Evolutionary conservation across 2,888 invertebrate species (phyloP).

Genomic region (Chrysotoxum bicinctum): DNA sequence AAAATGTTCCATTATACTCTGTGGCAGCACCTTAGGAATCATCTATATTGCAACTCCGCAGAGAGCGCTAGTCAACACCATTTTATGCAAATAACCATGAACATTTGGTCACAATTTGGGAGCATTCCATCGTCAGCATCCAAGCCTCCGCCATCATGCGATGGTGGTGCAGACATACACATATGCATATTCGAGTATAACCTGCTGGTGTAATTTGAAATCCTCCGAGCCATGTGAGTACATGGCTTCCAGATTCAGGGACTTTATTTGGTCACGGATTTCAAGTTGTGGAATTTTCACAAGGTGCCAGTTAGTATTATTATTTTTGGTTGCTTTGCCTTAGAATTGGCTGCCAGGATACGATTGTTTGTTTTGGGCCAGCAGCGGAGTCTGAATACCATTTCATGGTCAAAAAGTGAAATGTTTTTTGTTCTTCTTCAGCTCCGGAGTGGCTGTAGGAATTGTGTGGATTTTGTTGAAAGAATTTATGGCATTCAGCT

Average conservation of each 20-base stretch:
- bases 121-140: constrained; percentile 52
- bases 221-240: constrained; percentile 27
- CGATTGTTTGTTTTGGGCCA: constrained; percentile 29
- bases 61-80: constrained; percentile 57
- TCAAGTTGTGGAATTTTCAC: constrained; percentile 71
- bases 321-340: constrained; percentile 44
- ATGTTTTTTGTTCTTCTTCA: constrained; percentile 63
- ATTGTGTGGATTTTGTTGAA: constrained; percentile 62
- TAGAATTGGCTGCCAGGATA: constrained; percentile 28
- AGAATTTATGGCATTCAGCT: constrained; percentile 70
- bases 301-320: constrained; percentile 73
- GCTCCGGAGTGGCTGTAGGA: constrained; percentile 48
- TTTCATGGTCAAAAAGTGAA: constrained; percentile 71
- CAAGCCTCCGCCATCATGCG: constrained; percentile 6
- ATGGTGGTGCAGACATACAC: background rate
- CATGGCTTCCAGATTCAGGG: constrained; percentile 55
- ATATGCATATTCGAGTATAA: constrained; percentile 23
- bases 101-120: constrained; percentile 71
- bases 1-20: constrained; percentile 68
- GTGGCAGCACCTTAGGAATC: constrained; percentile 19
- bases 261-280: constrained; percentile 73
- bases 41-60: constrained; percentile 27
- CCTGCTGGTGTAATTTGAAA: constrained; percentile 60
- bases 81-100: constrained; percentile 71
- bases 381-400: constrained; percentile 50